Evolutionary conservation across 2,888 invertebrate species (phyloP).

Genomic region (Lasioglossum calceatum): DNA sequence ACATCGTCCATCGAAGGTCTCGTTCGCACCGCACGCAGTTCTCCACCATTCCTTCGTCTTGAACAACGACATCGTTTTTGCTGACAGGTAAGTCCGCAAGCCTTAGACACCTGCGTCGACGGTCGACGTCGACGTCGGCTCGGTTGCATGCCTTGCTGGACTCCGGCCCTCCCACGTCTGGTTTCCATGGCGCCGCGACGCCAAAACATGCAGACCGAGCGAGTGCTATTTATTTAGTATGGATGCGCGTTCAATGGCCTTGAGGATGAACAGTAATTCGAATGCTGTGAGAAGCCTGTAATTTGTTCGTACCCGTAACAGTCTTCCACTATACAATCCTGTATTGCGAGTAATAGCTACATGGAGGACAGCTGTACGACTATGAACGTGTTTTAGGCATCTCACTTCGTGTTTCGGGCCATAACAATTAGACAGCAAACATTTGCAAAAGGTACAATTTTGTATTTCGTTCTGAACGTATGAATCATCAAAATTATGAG

Average conservation of each 20-base stretch:
- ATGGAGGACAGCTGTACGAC: not conserved
- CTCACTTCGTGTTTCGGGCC: not conserved
- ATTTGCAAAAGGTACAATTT: not conserved
- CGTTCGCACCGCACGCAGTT: conserved; percentile 88
- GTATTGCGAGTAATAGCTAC: not conserved
- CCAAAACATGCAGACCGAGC: conserved; percentile 47
- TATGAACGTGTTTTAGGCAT: not conserved
- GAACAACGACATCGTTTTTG: conserved; percentile 93
- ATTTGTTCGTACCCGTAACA: not conserved
- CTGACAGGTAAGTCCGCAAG: not conserved
- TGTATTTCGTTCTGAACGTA: not conserved
- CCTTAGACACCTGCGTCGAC: not conserved
- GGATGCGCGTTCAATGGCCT: not conserved
- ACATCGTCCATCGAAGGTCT: conserved; percentile 86
- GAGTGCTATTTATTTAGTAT: not conserved
- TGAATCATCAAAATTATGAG: not conserved
- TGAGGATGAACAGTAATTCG: not conserved
- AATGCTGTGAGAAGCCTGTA: not conserved
- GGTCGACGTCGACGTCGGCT: not conserved
- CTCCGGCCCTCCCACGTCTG: not conserved
- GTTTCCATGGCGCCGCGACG: conserved; percentile 53
- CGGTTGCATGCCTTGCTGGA: no score
- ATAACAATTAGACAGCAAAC: not conserved
- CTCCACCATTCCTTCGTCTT: conserved; percentile 96
- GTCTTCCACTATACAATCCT: not conserved